phyloP scores from a whole-genome alignment of 37 sponge, comb jelly and placozoan genomes.

The Trichoplax adhaerens region DNA sequence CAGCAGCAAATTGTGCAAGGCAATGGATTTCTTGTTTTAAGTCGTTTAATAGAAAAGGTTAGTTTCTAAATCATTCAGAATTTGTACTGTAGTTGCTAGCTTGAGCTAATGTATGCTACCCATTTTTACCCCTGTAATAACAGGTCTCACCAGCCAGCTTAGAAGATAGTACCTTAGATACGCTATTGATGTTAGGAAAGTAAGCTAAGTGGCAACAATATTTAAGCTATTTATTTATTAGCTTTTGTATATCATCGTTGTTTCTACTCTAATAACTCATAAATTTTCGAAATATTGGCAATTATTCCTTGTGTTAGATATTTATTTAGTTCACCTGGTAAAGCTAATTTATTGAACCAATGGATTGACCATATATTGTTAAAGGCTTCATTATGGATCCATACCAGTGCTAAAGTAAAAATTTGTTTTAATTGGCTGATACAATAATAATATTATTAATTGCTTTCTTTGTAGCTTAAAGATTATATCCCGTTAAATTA shows the following conservation, averaged over 20 bases:
- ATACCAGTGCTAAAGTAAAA: conserved; percentile 21
- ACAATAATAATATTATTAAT: not conserved
- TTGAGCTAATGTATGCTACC: no score
- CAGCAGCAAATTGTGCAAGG: conserved; percentile 11
- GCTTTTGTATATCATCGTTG: no score
- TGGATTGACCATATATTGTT: conserved; percentile 41
- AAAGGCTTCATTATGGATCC: conserved; percentile 39
- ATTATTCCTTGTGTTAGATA: conserved; percentile 6
- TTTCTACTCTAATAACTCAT: not conserved
- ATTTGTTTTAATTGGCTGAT: conserved; percentile 1
- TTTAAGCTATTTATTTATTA: no score
- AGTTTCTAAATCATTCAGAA: no score
- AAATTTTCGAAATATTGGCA: not conserved
- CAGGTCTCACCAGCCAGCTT: no score
- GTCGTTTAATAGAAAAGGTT: conserved; percentile 41
- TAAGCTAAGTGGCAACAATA: no score
- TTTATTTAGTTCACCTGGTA: conserved; percentile 24
- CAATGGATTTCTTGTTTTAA: conserved; percentile 2
- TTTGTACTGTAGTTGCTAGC: no score
- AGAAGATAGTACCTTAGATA: no score
- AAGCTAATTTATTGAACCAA: conserved; percentile 30
- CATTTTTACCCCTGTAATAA: no score
- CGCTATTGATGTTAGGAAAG: no score
- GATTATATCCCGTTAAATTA: not conserved
- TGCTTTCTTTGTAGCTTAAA: not conserved